phyloP scores from a whole-genome alignment of 2,888 invertebrate genomes.

The Halocaridina rubra region DNA sequence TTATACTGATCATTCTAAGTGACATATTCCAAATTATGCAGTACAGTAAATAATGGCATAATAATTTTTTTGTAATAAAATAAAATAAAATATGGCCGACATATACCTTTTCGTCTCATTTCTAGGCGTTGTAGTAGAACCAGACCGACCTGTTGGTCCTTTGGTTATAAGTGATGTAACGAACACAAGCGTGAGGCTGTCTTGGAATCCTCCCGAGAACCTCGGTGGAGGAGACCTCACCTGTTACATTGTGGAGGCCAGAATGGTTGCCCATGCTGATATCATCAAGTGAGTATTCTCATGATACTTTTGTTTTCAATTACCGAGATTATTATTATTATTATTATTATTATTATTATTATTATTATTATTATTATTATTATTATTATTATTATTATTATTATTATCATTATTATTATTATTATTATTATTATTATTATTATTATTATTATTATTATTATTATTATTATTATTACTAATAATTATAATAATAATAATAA shows the following conservation, averaged over 20 bases:
- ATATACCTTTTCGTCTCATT: no score
- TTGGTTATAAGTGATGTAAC: conserved; percentile 41
- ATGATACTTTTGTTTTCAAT: background rate
- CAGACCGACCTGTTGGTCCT: conserved; percentile 45
- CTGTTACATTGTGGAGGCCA: conserved; percentile 55
- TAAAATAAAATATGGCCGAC: no score
- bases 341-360: background rate
- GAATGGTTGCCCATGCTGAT: conserved; percentile 42
- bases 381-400: background rate
- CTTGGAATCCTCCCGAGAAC: conserved; percentile 52
- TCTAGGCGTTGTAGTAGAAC: conserved; percentile 57
- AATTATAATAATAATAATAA: no score
- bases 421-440: background rate
- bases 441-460: background rate
- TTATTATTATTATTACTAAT: background rate
- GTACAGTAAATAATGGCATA: no score
- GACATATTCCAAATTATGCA: no score
- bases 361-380: background rate
- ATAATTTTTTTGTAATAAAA: no score
- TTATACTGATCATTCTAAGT: no score
- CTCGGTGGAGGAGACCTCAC: conserved; percentile 40
- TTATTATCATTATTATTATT: background rate
- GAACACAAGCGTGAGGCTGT: conserved; percentile 37
- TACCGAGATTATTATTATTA: background rate
- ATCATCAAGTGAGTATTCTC: conserved; percentile 46